Conservation (phyloP, 2,113 vertebrate genomes). For the Bufo bufo region DNA sequence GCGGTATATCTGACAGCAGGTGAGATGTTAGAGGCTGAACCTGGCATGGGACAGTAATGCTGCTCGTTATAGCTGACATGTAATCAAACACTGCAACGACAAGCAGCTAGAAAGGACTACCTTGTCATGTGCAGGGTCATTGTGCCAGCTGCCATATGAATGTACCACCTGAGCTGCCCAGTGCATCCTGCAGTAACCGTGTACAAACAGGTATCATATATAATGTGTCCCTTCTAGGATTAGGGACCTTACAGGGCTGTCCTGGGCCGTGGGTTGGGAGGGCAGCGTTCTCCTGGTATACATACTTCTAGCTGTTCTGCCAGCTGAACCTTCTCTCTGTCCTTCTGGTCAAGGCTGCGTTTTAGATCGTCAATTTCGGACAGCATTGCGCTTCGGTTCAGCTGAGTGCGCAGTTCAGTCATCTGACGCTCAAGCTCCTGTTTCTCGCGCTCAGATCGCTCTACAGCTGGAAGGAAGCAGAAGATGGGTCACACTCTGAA, state of each 20-base stretch:
- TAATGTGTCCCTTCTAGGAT: neutral
- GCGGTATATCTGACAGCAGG: neutral
- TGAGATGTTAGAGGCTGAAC: neutral
- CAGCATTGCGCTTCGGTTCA: slow-evolving; percentile 71
- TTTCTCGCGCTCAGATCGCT: slow-evolving; percentile 71
- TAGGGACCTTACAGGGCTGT: no score
- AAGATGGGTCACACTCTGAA: neutral
- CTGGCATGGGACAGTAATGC: neutral
- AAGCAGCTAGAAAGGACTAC: neutral
- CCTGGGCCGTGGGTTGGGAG: neutral
- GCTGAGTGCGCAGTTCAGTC: slow-evolving; percentile 77
- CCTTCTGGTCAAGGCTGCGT: slow-evolving; percentile 79
- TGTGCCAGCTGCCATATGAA: neutral
- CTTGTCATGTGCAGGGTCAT: no score
- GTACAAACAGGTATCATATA: neutral
- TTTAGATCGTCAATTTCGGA: slow-evolving; percentile 84
- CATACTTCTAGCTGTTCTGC: slow-evolving; percentile 80
- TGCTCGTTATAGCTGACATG: neutral
- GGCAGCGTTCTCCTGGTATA: neutral
- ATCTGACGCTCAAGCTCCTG: slow-evolving; percentile 81
- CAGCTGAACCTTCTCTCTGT: slow-evolving; percentile 82
- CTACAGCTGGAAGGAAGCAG: slow-evolving; percentile 62
- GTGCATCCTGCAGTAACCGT: neutral
- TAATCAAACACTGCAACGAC: neutral
- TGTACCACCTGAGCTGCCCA: neutral